A percentile compares a stretch with the other conserved stretches of the same genome.
Evolutionary conservation across 2,113 vertebrate genomes (phyloP).

Genomic region (Ancistrus triradiatus): DNA sequence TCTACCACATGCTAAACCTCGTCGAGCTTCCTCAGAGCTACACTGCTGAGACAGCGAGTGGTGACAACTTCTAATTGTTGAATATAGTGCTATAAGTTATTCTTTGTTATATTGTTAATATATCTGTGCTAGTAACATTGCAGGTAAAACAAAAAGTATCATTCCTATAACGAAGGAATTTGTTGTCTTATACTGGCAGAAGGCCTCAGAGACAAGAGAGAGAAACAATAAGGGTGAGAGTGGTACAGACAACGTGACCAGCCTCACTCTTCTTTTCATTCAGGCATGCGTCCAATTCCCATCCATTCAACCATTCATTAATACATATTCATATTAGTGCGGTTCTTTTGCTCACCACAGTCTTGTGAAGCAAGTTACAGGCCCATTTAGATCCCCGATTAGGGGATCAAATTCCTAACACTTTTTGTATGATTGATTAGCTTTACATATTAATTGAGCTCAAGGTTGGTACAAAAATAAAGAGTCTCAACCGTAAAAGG

Average conservation of each 20-base stretch:
- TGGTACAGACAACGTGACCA: slow-evolving; percentile 52
- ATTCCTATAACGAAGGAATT: slow-evolving; percentile 69
- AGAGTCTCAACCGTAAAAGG: slow-evolving; percentile 60
- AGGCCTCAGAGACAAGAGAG: slow-evolving; percentile 64
- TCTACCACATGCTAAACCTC: slow-evolving; percentile 41
- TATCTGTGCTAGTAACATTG: slow-evolving; percentile 62
- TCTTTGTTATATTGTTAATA: slow-evolving; percentile 67
- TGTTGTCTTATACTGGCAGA: slow-evolving; percentile 62
- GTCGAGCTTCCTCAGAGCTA: slow-evolving; percentile 62
- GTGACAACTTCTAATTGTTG: slow-evolving; percentile 65
- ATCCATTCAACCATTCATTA: slow-evolving; percentile 37
- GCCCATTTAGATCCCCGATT: background rate
- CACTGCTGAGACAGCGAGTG: slow-evolving; percentile 72
- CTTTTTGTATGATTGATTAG: slow-evolving; percentile 40
- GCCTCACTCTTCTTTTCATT: slow-evolving; percentile 62
- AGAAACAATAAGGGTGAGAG: slow-evolving; percentile 12
- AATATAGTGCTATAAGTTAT: slow-evolving; percentile 77
- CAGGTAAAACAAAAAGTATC: slow-evolving; percentile 62
- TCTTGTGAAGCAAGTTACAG: background rate
- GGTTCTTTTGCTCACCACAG: slow-evolving; percentile 31
- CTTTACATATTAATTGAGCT: slow-evolving; percentile 50
- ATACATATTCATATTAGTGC: slow-evolving; percentile 21
- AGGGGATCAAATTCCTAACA: background rate
- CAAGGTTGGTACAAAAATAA: slow-evolving; percentile 52
- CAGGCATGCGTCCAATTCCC: slow-evolving; percentile 44